These are phyloP conservation scores for Mormyrus hasselquistii DNA, from an alignment of 2,797 vertebrate species.

Conservation along the genomic window DNA sequence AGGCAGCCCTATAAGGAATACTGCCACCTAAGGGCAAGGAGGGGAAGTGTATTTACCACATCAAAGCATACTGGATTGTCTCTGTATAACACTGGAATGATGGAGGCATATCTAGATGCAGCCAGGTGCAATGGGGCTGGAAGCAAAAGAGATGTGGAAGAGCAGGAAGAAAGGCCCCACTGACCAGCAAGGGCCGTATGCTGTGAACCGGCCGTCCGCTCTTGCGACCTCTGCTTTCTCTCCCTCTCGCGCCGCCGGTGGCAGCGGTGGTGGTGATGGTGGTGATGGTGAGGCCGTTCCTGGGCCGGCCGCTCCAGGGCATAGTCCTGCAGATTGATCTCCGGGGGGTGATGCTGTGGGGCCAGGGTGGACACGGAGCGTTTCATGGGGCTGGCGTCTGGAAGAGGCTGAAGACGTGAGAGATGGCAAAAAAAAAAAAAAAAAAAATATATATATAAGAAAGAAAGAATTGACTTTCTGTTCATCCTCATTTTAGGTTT, in stretches of 20 bases:
- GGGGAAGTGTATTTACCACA: neutral
- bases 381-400: constrained; percentile 84
- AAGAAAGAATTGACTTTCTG: neutral
- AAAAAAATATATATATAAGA: neutral
- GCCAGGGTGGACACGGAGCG: constrained; percentile 84
- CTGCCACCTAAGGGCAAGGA: neutral
- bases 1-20: neutral
- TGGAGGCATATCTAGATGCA: neutral
- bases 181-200: constrained; percentile 68
- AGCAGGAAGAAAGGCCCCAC: constrained; percentile 1
- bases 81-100: neutral
- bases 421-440: neutral
- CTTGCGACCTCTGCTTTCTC: constrained; percentile 80
- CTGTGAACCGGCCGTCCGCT: constrained; percentile 63
- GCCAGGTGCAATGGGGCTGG: neutral
- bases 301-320: constrained; percentile 63
- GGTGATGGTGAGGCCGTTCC: constrained; percentile 63
- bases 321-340: constrained; percentile 69
- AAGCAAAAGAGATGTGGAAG: neutral
- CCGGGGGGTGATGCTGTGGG: constrained; percentile 58
- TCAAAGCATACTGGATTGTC: neutral
- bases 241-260: constrained; percentile 61
- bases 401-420: constrained; percentile 65
- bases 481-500: neutral
- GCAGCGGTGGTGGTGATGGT: constrained; percentile 83